Base-by-base conservation (phyloP, 2,888 invertebrate genomes). In the Epinotia demarniana region DNA sequence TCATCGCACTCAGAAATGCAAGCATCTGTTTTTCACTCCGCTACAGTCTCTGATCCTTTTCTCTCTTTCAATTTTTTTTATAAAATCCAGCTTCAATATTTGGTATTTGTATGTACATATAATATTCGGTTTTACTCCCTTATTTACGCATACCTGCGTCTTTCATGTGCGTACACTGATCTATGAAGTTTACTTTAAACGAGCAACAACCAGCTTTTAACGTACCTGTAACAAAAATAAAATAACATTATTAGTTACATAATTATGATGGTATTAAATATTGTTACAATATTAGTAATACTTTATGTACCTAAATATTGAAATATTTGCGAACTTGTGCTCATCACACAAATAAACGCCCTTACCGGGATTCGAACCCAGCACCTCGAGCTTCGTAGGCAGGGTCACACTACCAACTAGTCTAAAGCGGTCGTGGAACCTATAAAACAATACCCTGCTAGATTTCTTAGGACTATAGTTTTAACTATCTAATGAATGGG, bases 1-100 rank as follows among this genome's bases (percentile, higher is more conserved):
- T 93, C 90, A 92, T 88, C 76, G 79, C 85, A 81, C 88, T 89
- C 86, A 87, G 86, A 90, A 90, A 91, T 91, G 90, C 91, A 90
- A 87, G 86, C 88, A 87, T 88, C 90, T 88, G 89, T 89, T 91
- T 90, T 89, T 88, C 85, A 85, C 86, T 87, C 80, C 80, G 81
- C 82, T 79, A 83, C 80, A 81, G 82, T 83, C 81, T 85, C 81
- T 80, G 79, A 78, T 75, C 75, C 79, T 81, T 79, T 82, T 83
- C 84, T 83, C 80, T 84, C 81, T 78, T 84, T 80, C 74, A 75
- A 62, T 49, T 68, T 63, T 63, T 73, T 64, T 77, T 46, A 67
- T 80, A 80, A 75, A 80, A 79, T 72, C 79, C 62, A 60, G n/a
- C 46, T 55, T 64, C 18, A 67, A 53, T 68, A 69, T 78, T 79